Evolutionary conservation across 2,888 invertebrate genomes (phyloP), one percentile per base, ranked within the genome.

Genomic region (Camponotus fellah): DNA sequence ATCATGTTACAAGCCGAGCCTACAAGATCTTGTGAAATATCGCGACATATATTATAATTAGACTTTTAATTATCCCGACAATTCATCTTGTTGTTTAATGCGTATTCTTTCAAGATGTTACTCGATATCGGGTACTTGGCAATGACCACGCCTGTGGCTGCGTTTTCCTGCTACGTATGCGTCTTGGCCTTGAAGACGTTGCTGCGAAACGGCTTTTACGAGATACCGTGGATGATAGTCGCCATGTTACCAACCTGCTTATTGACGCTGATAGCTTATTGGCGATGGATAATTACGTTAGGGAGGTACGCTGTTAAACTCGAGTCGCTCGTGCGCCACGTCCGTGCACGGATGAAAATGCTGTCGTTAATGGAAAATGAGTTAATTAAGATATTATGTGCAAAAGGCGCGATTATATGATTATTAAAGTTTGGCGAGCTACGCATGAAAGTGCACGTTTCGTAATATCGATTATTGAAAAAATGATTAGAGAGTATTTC

Each of bases 161-260:
- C 93, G 17, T 94, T 95, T 82, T 94, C 94, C 17, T 93, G 93
- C 72, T 95, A 95, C 91, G 91, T 95, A 17, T 94, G 94, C 86
- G 91, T 90, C 4, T 86, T 94, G 53, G 92, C 94, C 17, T 68
- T 94, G n/a, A 93, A 91, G 77, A 89, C 94, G 88, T 84, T 94
- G 9, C 68, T 93, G 49, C 92, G 92, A 81, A 93, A 89, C 60
- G 91, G 93, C 34, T 84, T 94, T 64, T 90, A 92, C 76, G 93
- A 94, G 60, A 91, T 95, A 58, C 94, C 95, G 1, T 95, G 95
- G 95, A 92, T 93, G 88, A 92, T 94, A 64, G 90, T 94, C 14
- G 94, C 94, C 2, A 94, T 95, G 93, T 84, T 95, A 8, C 95
- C 94, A 6, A 94, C 94, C 10, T 94, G 95, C 75, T 93, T 92